Percentiles rank a stretch among this genome's conserved stretches.
These are phyloP conservation scores for Lerema accius DNA, from an alignment of 1,140 invertebrate species.

Conservation along the genomic window DNA sequence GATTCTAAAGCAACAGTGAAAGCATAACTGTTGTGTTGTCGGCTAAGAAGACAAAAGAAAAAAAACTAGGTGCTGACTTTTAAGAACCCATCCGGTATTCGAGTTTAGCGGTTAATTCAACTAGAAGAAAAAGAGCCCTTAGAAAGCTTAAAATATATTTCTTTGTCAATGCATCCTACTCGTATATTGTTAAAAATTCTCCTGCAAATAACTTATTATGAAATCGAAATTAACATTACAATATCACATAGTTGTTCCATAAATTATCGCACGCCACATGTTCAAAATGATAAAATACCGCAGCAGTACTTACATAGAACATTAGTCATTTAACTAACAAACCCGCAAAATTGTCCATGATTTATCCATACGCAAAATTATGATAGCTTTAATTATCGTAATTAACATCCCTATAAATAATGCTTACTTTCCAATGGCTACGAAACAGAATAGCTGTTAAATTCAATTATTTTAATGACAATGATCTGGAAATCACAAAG, in stretches of 20 bases:
- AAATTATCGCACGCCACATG: not conserved
- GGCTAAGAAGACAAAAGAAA: too few relatives aligned
- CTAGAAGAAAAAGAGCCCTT: too few relatives aligned
- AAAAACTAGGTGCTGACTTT: too few relatives aligned
- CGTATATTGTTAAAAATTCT: too few relatives aligned
- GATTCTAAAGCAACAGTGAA: too few relatives aligned
- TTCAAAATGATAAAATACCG: constrained; percentile 12
- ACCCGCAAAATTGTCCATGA: constrained; percentile 29
- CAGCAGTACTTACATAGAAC: constrained; percentile 26
- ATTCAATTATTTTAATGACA: constrained; percentile 34
- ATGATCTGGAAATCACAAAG: constrained; percentile 27
- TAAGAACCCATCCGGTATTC: too few relatives aligned
- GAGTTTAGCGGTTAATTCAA: too few relatives aligned
- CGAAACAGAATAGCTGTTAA: constrained; percentile 21
- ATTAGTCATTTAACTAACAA: constrained; percentile 33
- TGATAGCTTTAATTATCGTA: constrained; percentile 34
- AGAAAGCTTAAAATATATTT: too few relatives aligned
- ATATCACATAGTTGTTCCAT: not conserved
- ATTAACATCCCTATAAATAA: constrained; percentile 34
- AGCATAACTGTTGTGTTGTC: too few relatives aligned
- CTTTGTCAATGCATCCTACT: too few relatives aligned
- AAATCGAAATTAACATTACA: too few relatives aligned
- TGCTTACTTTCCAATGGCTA: constrained; percentile 25
- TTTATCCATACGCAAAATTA: constrained; percentile 32
- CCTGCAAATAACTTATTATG: too few relatives aligned